These are phyloP conservation scores for Thrips palmi DNA, from an alignment of 1,140 invertebrate species.

Conservation along the genomic window DNA sequence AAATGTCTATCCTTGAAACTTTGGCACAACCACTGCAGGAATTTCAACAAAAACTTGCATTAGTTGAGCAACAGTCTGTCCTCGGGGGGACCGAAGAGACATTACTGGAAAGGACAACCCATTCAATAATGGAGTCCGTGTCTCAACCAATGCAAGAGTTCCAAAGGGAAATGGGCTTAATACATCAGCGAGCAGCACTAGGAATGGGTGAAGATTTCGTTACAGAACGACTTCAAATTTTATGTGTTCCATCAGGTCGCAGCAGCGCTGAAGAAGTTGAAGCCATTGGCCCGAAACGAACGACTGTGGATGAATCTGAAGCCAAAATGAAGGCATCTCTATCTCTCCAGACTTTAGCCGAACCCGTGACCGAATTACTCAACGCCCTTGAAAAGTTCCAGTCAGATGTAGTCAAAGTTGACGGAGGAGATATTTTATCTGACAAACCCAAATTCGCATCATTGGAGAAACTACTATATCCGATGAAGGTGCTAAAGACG, in stretches of 20 bases:
- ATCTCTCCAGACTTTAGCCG: background rate
- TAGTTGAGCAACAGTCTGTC: no score
- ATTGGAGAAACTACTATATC: background rate
- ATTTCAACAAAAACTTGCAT: slow-evolving; percentile 5
- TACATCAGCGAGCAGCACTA: slow-evolving; percentile 12
- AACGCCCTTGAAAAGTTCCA: background rate
- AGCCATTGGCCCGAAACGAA: no score
- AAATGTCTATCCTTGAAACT: background rate
- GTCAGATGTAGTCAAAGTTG: background rate
- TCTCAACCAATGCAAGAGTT: slow-evolving; percentile 25
- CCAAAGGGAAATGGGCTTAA: slow-evolving; percentile 15
- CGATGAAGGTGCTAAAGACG: background rate
- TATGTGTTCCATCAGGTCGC: no score
- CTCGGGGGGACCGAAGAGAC: no score
- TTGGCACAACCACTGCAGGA: slow-evolving; percentile 8
- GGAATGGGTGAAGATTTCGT: no score
- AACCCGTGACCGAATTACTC: slow-evolving; percentile 1
- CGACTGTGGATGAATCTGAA: no score
- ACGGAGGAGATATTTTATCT: background rate
- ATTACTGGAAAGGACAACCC: slow-evolving; percentile 24
- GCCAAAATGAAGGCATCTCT: slow-evolving; percentile 4
- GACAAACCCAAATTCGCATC: background rate
- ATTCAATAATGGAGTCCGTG: slow-evolving; percentile 32
- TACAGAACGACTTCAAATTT: no score
- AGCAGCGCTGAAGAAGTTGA: no score